These are phyloP conservation scores for Semicossyphus pulcher DNA, from an alignment of 2,113 vertebrate species.

Conservation along the genomic window DNA sequence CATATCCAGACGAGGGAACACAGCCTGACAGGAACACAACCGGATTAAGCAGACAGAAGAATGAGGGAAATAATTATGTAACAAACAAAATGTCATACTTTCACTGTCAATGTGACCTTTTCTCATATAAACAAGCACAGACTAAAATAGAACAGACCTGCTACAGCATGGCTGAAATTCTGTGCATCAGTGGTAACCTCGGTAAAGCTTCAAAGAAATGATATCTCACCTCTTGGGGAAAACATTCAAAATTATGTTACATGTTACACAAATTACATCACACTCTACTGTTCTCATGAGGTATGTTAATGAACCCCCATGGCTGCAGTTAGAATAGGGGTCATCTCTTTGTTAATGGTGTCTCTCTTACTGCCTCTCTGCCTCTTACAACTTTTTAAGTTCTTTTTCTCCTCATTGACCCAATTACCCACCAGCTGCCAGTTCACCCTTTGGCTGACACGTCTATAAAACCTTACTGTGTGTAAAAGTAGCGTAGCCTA, in stretches of 20 bases:
- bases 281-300: not conserved
- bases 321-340: not conserved
- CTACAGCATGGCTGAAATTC: slow-evolving; percentile 7
- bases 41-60: slow-evolving; percentile 14
- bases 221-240: too few species aligned
- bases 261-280: not conserved
- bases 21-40: slow-evolving; percentile 26
- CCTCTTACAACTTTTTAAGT: not conserved
- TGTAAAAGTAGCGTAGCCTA: not conserved
- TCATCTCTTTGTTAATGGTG: not conserved
- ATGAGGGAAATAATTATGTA: slow-evolving; percentile 14
- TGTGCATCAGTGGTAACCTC: not conserved
- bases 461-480: not conserved
- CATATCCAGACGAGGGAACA: not conserved
- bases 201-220: not conserved
- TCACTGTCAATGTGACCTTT: slow-evolving; percentile 40
- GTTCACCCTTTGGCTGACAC: slow-evolving; percentile 1
- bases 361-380: not conserved
- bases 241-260: not conserved
- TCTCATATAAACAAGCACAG: slow-evolving; percentile 1
- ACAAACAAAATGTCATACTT: slow-evolving; percentile 30
- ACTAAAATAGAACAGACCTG: slow-evolving; percentile 17
- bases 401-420: not conserved
- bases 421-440: not conserved
- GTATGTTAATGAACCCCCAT: not conserved